Evolutionary conservation across 2,797 vertebrate species (phyloP).

Genomic region (Ara ararauna): DNA sequence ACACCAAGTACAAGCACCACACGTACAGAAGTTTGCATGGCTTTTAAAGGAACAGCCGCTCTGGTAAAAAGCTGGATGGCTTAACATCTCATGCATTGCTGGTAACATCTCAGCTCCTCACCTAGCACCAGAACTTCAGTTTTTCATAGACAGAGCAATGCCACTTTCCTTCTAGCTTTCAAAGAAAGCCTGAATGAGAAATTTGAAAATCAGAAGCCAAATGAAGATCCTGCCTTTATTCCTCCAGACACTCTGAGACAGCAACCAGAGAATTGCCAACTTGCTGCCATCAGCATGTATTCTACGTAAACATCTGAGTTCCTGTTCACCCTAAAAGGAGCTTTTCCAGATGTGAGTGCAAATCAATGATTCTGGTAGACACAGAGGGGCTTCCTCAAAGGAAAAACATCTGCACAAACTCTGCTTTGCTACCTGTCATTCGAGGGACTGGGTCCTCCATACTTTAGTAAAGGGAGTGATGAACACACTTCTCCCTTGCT

Average conservation of each 20-base stretch:
- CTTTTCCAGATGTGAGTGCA: not conserved
- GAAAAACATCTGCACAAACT: not conserved
- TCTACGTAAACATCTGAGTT: not conserved
- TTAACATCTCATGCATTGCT: not conserved
- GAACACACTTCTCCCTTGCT: not conserved
- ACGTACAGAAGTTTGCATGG: not conserved
- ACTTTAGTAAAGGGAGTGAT: not conserved
- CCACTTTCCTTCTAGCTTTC: not conserved
- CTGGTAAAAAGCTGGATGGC: not conserved
- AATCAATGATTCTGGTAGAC: not conserved
- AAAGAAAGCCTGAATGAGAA: not conserved
- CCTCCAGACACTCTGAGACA: not conserved
- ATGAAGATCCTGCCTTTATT: not conserved
- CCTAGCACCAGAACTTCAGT: not conserved
- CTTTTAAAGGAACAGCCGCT: not conserved
- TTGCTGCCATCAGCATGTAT: not conserved
- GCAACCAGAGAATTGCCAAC: not conserved
- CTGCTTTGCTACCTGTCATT: not conserved
- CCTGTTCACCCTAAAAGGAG: not conserved
- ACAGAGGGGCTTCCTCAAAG: not conserved
- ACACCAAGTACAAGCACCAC: not conserved
- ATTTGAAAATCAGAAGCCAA: not conserved
- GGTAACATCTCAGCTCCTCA: not conserved
- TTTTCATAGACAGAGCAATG: not conserved
- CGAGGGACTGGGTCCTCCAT: not conserved